Evolutionary conservation across 2,888 invertebrate genomes (phyloP).

Genomic region (Eupithecia dodoneata): DNA sequence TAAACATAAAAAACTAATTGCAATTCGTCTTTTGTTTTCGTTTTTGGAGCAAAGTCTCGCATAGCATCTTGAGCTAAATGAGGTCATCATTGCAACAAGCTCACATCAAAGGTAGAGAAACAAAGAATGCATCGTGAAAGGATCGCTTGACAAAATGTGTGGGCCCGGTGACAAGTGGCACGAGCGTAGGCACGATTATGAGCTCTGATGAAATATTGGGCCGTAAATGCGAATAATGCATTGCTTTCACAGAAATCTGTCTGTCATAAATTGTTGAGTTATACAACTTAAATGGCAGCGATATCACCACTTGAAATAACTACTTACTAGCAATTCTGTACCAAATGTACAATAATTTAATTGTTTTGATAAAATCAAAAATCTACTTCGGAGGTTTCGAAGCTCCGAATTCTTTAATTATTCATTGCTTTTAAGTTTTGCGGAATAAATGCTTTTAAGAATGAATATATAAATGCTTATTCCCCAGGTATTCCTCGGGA

Average conservation of each 20-base stretch:
- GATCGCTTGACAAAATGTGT: slow-evolving; percentile 55
- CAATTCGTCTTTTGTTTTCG: not conserved
- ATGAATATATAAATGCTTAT: too few relatives aligned
- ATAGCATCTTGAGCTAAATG: slow-evolving; percentile 22
- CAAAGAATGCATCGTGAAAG: slow-evolving; percentile 49
- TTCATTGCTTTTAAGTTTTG: too few relatives aligned
- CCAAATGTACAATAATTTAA: not conserved
- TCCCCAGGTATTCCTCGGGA: too few relatives aligned
- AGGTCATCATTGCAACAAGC: slow-evolving; percentile 41
- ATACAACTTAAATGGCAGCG: not conserved
- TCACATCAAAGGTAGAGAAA: slow-evolving; percentile 41
- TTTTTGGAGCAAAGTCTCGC: slow-evolving; percentile 6
- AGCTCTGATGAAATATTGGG: slow-evolving; percentile 45
- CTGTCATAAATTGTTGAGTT: slow-evolving; percentile 5
- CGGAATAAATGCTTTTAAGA: too few relatives aligned
- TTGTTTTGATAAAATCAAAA: too few relatives aligned
- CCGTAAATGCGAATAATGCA: slow-evolving; percentile 35
- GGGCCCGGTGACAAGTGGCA: slow-evolving; percentile 56
- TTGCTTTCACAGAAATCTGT: slow-evolving; percentile 27
- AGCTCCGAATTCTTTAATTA: too few relatives aligned
- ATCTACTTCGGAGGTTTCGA: too few relatives aligned
- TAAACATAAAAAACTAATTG: not conserved
- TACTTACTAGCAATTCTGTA: not conserved
- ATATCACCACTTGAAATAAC: not conserved
- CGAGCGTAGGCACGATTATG: slow-evolving; percentile 61